Evolutionary conservation across 2,113 vertebrate genomes (phyloP).

Genomic region (Phalacrocorax pelagicus): DNA sequence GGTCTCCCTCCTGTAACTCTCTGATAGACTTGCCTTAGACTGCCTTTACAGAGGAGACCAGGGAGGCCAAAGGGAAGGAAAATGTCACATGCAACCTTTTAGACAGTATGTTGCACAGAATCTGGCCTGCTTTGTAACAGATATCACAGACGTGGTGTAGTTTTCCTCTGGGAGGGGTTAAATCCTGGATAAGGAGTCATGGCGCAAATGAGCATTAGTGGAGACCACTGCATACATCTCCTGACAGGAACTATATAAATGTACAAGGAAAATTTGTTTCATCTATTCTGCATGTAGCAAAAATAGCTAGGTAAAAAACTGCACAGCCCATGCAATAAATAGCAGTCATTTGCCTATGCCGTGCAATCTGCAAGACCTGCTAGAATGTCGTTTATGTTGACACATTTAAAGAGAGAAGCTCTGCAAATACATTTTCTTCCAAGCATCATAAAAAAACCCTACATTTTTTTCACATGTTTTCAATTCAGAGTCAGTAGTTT

Average conservation of each 20-base stretch:
- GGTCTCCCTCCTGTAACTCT: background rate
- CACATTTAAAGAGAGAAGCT: constrained; percentile 40
- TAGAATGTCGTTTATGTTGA: constrained; percentile 52
- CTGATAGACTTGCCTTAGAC: background rate
- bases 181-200: background rate
- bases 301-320: constrained; percentile 42
- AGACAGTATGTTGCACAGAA: background rate
- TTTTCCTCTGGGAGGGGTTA: background rate
- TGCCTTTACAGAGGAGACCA: background rate
- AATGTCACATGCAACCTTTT: background rate
- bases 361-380: constrained; percentile 34
- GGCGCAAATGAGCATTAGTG: background rate
- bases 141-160: background rate
- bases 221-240: background rate
- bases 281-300: constrained; percentile 10
- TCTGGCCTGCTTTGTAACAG: background rate
- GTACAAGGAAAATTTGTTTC: background rate
- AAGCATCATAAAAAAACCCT: background rate
- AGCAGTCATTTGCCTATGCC: constrained; percentile 51
- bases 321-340: constrained; percentile 33
- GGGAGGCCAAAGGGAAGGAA: background rate
- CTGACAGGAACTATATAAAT: background rate
- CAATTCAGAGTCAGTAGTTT: background rate
- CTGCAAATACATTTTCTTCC: constrained; percentile 42
- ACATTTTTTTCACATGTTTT: background rate